Base-by-base conservation (phyloP, 2,888 invertebrate species). In the Ennomos fuscantarius region DNA sequence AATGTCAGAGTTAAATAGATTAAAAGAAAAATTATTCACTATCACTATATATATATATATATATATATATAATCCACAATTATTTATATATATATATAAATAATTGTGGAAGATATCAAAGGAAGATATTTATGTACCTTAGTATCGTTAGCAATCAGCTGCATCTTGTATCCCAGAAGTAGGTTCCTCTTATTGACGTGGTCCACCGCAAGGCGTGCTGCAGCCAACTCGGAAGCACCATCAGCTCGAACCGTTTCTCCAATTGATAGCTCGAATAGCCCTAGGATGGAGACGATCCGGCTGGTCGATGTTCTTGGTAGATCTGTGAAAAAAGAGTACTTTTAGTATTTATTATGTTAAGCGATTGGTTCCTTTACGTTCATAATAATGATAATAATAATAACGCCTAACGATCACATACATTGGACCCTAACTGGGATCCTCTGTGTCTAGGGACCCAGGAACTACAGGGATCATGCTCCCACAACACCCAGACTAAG, bases 111-210 rank as follows among this genome's bases (percentile, higher is more conserved):
- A n/a, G n/a, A n/a, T n/a, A n/a, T n/a, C n/a, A n/a, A n/a, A n/a
- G n/a, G n/a, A n/a, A n/a, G n/a, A 24, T 24, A 24, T 24, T 24
- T 24, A 24, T 12, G 8, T 31, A 97, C 97, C 96, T 96, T 94
- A 0, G 97, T 97, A 76, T 98, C 97, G 79, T 97, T 97, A 69
- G 95, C 94, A 73, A 97, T 93, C 63, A 97, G 93, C 63, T 95
- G 94, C 60, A 98, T 91, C 45, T 92, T 93, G 76, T 97, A 97
- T 43, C 96, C 96, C 0, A 95, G 95, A 51, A 97, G 89, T 44
- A 96, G 73, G 8, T 93, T 87, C 72, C 94, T 93, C 54, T 93
- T 88, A 87, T 97, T 97, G 74, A 98, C 95, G 72, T 97, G 96
- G 58, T 94, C 92, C 44, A 97, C 95, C 0, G 97, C 97, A 72